A percentile compares a stretch with the other conserved stretches of the same genome.
Evolutionary conservation across 2,113 vertebrate genomes (phyloP).

Genomic region (Stictonetta naevosa): DNA sequence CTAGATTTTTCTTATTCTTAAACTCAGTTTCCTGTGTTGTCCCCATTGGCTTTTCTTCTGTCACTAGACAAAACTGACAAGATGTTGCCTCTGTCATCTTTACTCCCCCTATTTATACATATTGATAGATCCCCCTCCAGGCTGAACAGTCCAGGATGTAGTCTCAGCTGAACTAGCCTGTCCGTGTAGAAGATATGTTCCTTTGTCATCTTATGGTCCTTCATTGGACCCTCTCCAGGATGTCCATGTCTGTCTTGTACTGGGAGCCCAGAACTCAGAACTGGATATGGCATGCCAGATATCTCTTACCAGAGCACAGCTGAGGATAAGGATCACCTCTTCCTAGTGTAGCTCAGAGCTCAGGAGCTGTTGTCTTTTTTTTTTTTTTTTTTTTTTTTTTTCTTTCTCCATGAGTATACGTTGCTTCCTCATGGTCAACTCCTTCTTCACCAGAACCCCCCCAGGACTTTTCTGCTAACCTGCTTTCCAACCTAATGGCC

Average conservation of each 20-base stretch:
- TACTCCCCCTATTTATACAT: not conserved
- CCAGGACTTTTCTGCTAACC: not conserved
- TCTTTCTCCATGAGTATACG: too few species aligned
- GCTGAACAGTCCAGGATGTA: too few species aligned
- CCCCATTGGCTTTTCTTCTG: not conserved
- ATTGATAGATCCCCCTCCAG: too few species aligned
- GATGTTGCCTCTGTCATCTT: rapidly evolving
- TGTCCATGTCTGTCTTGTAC: not conserved
- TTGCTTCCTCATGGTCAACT: not conserved
- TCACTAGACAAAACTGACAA: not conserved
- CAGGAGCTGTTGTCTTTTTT: not conserved
- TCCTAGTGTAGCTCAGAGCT: not conserved
- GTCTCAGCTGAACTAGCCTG: not conserved
- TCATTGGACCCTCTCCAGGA: not conserved
- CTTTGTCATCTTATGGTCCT: not conserved
- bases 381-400: not conserved
- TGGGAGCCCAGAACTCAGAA: rapidly evolving
- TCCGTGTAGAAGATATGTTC: not conserved
- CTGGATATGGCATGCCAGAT: not conserved
- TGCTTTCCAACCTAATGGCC: not conserved
- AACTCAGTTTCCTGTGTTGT: not conserved
- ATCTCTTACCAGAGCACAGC: not conserved
- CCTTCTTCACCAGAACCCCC: rapidly evolving
- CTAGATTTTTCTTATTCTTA: not conserved
- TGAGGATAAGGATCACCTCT: not conserved